phyloP scores from a whole-genome alignment of 2,113 vertebrate genomes.

The Corvus moneduloides region DNA sequence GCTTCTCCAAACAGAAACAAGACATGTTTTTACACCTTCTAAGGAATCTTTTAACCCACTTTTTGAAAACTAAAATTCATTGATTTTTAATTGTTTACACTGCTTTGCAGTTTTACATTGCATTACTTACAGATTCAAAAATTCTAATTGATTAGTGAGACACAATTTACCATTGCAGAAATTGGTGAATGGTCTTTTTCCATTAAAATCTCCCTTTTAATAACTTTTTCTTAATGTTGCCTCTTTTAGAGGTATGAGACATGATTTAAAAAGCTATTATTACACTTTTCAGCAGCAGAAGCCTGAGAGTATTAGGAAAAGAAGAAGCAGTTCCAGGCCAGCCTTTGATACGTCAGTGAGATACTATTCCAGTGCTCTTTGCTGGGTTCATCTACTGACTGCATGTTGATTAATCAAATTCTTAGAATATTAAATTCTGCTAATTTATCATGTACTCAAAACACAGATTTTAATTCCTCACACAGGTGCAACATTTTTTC shows the following conservation, averaged over 20 bases:
- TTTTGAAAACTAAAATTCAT: background rate
- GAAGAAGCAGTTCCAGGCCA: background rate
- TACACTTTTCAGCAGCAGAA: background rate
- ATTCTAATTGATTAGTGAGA: background rate
- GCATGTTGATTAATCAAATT: background rate
- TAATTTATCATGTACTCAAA: background rate
- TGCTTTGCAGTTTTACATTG: background rate
- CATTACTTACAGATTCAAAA: background rate
- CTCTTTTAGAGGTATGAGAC: background rate
- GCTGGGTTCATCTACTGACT: background rate
- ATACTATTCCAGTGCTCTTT: background rate
- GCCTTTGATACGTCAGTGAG: background rate
- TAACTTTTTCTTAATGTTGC: background rate
- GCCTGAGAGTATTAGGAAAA: background rate
- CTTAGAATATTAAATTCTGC: background rate
- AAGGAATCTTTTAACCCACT: background rate
- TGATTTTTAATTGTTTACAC: background rate
- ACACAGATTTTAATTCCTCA: background rate
- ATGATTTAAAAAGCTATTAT: background rate
- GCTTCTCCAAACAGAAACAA: background rate
- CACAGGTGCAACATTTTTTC: background rate
- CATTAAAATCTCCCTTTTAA: background rate
- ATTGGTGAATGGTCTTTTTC: background rate
- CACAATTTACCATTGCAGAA: background rate
- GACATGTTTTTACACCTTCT: background rate